Evolutionary conservation across 2,888 invertebrate genomes (phyloP), one percentile per base, ranked within the genome.

Genomic region (Pemphredon lugubris): DNA sequence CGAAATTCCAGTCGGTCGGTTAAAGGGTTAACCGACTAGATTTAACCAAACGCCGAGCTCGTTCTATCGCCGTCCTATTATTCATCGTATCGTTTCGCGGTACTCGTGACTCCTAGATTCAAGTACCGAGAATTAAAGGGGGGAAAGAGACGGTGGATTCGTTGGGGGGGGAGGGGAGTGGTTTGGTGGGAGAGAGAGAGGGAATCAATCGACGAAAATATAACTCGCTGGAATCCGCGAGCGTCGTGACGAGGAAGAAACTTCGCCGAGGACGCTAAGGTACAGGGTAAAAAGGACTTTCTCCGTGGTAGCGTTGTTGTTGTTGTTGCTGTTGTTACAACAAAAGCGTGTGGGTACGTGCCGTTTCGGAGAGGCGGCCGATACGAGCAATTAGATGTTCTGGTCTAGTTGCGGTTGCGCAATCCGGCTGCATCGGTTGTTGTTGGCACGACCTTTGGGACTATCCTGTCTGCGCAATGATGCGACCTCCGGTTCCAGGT

Each of bases 231-330:
- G 50, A 61, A 65, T 73, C 18, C 48, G 18, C 23, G 48, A 16
- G 3, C 32, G 34, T 79, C 81, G 80, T 80, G 80, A 80, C 81
- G 30, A 80, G 78, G 80, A 77, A 77, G 77, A 59, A 44, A 69
- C 11, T 20, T 6, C 20, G 5, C 7, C 11, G 16, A 39, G 14
- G 16, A 9, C 18, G 16, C 68, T 39, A 74, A 44, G 72, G 21
- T 67, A 5, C 26, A 7, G 26, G 26, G 7, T 26, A 60, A 67
- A 40, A 58, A 40, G 47, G 58, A 79, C 79, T 80, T 80, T 80
- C 80, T 80, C 81, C 69, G 40, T 47, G 47, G n/a, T n/a, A n/a
- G n/a, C n/a, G n/a, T n/a, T n/a, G n/a, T n/a, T n/a, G n/a, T n/a
- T n/a, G n/a, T n/a, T n/a, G 73, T 30, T 63, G 26, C 39, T 34